A percentile compares a stretch with the other conserved stretches of the same genome.
These are phyloP conservation scores for Actinostola sp. DNA, from an alignment of 92 coral and sea anemone species.

Conservation along the genomic window DNA sequence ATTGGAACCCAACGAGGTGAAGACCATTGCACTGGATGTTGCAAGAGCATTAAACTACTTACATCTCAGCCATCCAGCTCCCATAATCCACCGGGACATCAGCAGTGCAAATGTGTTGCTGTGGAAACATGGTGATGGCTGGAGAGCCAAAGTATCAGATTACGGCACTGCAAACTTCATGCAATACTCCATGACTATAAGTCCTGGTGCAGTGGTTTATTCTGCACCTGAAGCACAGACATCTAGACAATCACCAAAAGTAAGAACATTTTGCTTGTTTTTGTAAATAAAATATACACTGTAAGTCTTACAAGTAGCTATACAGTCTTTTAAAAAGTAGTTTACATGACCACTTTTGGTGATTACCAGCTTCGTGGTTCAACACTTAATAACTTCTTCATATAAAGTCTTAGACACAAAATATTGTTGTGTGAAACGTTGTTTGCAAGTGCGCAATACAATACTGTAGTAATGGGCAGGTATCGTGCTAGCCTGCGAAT, in stretches of 20 bases:
- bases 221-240: constrained; percentile 84
- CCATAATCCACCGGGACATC: constrained; percentile 87
- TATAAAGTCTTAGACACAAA: no score
- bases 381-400: no score
- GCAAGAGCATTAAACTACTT: constrained; percentile 76
- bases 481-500: no score
- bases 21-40: constrained; percentile 62
- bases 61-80: constrained; percentile 67
- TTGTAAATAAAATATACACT: background rate
- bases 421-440: no score
- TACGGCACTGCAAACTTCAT: constrained; percentile 88
- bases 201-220: constrained; percentile 81
- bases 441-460: no score
- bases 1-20: constrained; percentile 44
- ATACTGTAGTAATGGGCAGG: no score
- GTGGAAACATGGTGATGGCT: constrained; percentile 68
- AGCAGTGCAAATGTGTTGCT: constrained; percentile 91
- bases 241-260: constrained; percentile 79
- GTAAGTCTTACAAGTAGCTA: background rate
- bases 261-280: background rate
- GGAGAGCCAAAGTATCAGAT: constrained; percentile 88
- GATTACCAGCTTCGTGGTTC: background rate
- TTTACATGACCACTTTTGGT: constrained; percentile 37
- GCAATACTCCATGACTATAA: constrained; percentile 74
- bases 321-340: constrained; percentile 46